Percentiles rank a stretch among this genome's conserved stretches.
phyloP scores from a whole-genome alignment of 2,797 vertebrate genomes.

The Ispidina lecontei region DNA sequence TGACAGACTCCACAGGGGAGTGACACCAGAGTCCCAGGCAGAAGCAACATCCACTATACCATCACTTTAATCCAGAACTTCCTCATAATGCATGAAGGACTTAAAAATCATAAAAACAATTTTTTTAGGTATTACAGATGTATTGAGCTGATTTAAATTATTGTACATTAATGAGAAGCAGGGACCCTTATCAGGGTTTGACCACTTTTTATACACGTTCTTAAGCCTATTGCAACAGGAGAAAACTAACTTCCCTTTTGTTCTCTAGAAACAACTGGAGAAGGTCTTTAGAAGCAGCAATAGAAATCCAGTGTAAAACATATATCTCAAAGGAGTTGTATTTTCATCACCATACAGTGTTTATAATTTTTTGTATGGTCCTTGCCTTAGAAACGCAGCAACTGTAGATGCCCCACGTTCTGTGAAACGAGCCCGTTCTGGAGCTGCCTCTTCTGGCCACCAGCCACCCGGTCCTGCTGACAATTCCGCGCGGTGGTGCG shows the following conservation, averaged over 20 bases:
- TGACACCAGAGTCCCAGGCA: slow-evolving; percentile 62
- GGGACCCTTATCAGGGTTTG: slow-evolving; percentile 78
- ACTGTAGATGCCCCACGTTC: neutral
- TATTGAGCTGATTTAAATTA: slow-evolving; percentile 90
- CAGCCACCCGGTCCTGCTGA: neutral
- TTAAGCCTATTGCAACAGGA: slow-evolving; percentile 73
- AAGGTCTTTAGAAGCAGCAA: slow-evolving; percentile 78
- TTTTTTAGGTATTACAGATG: slow-evolving; percentile 81
- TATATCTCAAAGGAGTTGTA: slow-evolving; percentile 69
- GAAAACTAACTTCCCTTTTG: slow-evolving; percentile 65
- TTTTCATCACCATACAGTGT: slow-evolving; percentile 54
- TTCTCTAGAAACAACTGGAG: slow-evolving; percentile 69
- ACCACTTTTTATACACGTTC: slow-evolving; percentile 87
- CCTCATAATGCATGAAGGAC: slow-evolving; percentile 86
- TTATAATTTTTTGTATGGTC: slow-evolving; percentile 66
- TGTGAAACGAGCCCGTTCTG: neutral
- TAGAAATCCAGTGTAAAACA: slow-evolving; percentile 77
- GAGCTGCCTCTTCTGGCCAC: neutral
- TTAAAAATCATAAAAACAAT: slow-evolving; percentile 78
- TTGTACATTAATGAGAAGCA: slow-evolving; percentile 90
- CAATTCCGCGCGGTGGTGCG: neutral
- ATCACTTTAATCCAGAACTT: slow-evolving; percentile 83
- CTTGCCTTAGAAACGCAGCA: slow-evolving; percentile 66
- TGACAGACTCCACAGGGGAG: slow-evolving; percentile 45
- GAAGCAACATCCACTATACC: slow-evolving; percentile 70